Evolutionary conservation across 2,888 invertebrate genomes (phyloP).

Genomic region (Ceratothoa steindachneri): DNA sequence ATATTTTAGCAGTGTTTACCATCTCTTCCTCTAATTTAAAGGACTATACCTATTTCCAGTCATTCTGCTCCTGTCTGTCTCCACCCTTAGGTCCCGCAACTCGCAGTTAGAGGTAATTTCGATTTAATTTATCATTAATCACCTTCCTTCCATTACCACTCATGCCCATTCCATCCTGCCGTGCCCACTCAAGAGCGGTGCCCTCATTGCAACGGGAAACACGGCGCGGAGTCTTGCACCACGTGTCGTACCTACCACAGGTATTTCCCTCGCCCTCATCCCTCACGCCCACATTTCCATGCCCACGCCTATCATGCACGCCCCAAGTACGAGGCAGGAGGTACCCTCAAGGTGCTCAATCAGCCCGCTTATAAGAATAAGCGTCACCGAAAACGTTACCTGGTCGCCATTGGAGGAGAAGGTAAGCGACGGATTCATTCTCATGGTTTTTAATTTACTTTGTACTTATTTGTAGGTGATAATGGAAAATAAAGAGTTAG

Average conservation of each 20-base stretch:
- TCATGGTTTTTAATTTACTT: not conserved
- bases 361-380: not conserved
- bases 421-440: not conserved
- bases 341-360: not conserved
- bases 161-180: not conserved
- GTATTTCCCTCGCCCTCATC: slow-evolving; percentile 40
- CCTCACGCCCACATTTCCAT: slow-evolving; percentile 6
- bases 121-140: too few relatives aligned
- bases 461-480: too few relatives aligned
- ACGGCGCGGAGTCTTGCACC: slow-evolving; percentile 41
- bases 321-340: not conserved
- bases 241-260: slow-evolving; percentile 43
- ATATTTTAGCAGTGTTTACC: too few relatives aligned
- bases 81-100: too few relatives aligned
- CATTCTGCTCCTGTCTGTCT: too few relatives aligned
- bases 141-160: too few relatives aligned
- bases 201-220: slow-evolving; percentile 37
- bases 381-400: not conserved
- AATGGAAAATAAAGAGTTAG: too few relatives aligned
- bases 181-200: slow-evolving; percentile 29
- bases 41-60: too few relatives aligned
- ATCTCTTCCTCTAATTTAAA: too few relatives aligned
- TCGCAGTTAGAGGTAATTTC: too few relatives aligned
- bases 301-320: slow-evolving; percentile 5
- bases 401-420: not conserved